These are phyloP conservation scores for Bombus waltoni DNA, from an alignment of 1,140 invertebrate genomes.

Conservation along the genomic window DNA sequence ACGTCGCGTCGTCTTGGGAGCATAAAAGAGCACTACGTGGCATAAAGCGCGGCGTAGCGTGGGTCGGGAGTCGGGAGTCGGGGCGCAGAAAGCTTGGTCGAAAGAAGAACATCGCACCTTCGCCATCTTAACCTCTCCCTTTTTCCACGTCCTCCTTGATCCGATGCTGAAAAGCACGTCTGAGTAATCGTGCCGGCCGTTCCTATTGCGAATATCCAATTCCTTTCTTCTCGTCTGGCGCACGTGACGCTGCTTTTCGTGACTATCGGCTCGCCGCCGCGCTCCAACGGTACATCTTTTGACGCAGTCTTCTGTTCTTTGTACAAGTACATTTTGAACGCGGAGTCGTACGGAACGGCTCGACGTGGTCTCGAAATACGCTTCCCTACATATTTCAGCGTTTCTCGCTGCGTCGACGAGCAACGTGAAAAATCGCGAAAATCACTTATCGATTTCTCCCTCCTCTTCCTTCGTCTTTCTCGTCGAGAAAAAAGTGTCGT, in stretches of 20 bases:
- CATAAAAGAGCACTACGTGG: conserved; percentile 52
- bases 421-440: neutral
- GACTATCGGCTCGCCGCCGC: neutral
- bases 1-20: conserved; percentile 18
- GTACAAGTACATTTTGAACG: neutral
- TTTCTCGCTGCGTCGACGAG: neutral
- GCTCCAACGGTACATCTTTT: neutral
- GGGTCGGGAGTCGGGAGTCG: neutral
- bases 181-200: conserved; percentile 53
- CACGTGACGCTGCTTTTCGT: conserved; percentile 20
- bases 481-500: neutral
- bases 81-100: conserved; percentile 44
- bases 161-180: conserved; percentile 36
- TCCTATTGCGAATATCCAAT: conserved; percentile 45
- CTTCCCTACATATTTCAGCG: neutral
- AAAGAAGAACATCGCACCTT: conserved; percentile 37
- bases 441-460: neutral
- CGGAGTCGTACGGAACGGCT: neutral
- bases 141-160: conserved; percentile 14
- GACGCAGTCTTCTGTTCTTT: neutral
- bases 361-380: neutral
- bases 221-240: conserved; percentile 34
- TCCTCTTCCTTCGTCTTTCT: neutral
- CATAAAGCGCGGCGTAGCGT: conserved; percentile 4
- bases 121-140: conserved; percentile 19